Percentiles rank a stretch among this genome's conserved stretches.
Conservation (phyloP, 2,888 invertebrate species). For the Prenolepis imparis region DNA sequence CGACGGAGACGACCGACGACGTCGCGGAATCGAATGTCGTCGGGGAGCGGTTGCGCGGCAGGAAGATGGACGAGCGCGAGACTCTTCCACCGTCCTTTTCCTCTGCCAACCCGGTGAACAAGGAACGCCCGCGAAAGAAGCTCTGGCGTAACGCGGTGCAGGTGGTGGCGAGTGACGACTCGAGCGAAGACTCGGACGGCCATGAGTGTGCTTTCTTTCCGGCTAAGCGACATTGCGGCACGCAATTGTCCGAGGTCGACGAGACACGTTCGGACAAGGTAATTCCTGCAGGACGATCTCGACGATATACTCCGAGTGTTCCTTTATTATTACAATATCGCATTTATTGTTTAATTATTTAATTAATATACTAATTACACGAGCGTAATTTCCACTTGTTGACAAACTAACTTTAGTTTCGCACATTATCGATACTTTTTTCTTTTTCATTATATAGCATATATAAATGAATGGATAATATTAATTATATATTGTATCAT, state of each 20-base stretch:
- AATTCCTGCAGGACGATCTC: slow-evolving; percentile 39
- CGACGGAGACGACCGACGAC: slow-evolving; percentile 22
- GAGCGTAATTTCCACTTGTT: background rate
- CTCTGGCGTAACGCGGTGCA: slow-evolving; percentile 55
- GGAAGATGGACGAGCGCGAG: slow-evolving; percentile 28
- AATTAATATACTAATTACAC: too few species aligned
- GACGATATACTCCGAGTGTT: background rate
- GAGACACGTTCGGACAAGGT: slow-evolving; percentile 68
- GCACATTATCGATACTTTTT: background rate
- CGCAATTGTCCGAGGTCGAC: slow-evolving; percentile 52
- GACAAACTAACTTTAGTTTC: background rate
- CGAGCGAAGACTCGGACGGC: slow-evolving; percentile 82
- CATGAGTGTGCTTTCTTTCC: slow-evolving; percentile 80
- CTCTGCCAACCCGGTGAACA: background rate
- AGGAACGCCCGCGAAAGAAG: slow-evolving; percentile 41
- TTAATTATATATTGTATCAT: background rate
- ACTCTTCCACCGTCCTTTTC: slow-evolving; percentile 26
- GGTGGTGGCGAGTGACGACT: slow-evolving; percentile 83
- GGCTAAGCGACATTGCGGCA: slow-evolving; percentile 81
- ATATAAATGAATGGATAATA: background rate
- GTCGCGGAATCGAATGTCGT: slow-evolving; percentile 38
- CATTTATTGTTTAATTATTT: background rate
- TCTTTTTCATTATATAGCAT: background rate
- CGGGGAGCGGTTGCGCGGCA: background rate
- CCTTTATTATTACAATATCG: background rate